Base-by-base conservation (phyloP, 2,113 vertebrate genomes). In the Carassius gibelio region DNA sequence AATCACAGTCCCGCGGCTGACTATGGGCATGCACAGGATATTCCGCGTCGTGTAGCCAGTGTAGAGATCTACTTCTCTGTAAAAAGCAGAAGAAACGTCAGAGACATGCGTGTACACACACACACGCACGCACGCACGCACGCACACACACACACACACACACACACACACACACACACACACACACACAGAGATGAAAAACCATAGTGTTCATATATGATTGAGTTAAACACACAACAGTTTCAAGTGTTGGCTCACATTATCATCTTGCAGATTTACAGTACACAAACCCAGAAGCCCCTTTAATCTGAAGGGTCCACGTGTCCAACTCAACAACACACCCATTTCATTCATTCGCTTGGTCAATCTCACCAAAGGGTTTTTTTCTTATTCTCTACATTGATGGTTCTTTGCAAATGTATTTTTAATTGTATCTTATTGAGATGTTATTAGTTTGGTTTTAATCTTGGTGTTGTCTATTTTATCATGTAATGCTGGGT, bases 21-120 rank as follows among this genome's bases (percentile, higher is more conserved):
- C 97, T 84, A 99, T 99, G 89, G 98, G 98, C 98, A 99, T 99
- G 92, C 98, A 99, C 92, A 99, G 93, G 90, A 99, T 98, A 89
- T 99, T 99, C 85, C 97, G 95, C 0, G 98, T 99, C 85, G 98
- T 99, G 92, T 99, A 99, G 89, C 98, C 98, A 9, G 98, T 99
- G 94, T 99, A 99, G 84, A 99, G 91, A 92, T 99, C 98, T 92
- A 99, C 97, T 89, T 99, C 98, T 92, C 98, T 99, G 94, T 3
- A 69, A n/a, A 62, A 42, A 55, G 50, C 75, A 14, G 4, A 14
- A 59, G n/a, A 52, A 14, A 78, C 3, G 10, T 8, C 5, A 81
- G 52, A 50, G 17, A 57, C 42, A 64, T 8, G 26, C 42, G 68
- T 3, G 11, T 26, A 21, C 15, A 17, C 74, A 52, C 14, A 34